phyloP scores from a whole-genome alignment of 2,888 invertebrate species.

The Dasypogon diadema region DNA sequence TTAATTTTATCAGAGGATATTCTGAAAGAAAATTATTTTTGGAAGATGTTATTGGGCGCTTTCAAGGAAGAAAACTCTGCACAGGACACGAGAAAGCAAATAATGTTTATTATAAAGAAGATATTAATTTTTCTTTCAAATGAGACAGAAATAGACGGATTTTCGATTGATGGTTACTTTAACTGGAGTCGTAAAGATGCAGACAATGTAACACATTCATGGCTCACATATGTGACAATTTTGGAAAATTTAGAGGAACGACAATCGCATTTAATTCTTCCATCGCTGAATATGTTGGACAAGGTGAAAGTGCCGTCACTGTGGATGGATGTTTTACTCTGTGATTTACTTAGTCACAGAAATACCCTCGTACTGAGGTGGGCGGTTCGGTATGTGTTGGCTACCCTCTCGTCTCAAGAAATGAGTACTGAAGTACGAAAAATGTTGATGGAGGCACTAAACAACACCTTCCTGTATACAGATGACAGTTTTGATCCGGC shows the following conservation, averaged over 20 bases:
- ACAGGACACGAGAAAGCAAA: neutral
- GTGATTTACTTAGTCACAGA: conserved; percentile 61
- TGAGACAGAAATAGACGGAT: neutral
- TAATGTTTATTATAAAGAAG: neutral
- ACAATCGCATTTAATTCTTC: conserved; percentile 66
- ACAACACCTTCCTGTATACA: conserved; percentile 62
- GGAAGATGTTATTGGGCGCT: neutral
- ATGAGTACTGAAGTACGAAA: conserved; percentile 58
- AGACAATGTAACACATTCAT: conserved; percentile 56
- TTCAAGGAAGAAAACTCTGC: neutral
- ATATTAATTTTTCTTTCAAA: neutral
- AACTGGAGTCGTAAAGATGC: conserved; percentile 31
- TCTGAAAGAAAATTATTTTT: neutral
- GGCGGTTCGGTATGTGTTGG: conserved; percentile 60
- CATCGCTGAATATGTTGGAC: conserved; percentile 60
- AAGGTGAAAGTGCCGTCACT: conserved; percentile 49
- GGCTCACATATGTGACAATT: conserved; percentile 62
- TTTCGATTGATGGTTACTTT: conserved; percentile 1
- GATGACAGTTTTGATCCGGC: conserved; percentile 57
- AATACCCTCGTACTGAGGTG: conserved; percentile 64
- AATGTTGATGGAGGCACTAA: conserved; percentile 62
- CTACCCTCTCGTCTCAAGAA: neutral
- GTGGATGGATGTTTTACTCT: conserved; percentile 61
- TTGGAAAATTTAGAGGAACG: conserved; percentile 65
- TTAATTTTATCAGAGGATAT: neutral